These are phyloP conservation scores for Brachionus angularis DNA, from an alignment of 1,140 invertebrate genomes.

Conservation along the genomic window DNA sequence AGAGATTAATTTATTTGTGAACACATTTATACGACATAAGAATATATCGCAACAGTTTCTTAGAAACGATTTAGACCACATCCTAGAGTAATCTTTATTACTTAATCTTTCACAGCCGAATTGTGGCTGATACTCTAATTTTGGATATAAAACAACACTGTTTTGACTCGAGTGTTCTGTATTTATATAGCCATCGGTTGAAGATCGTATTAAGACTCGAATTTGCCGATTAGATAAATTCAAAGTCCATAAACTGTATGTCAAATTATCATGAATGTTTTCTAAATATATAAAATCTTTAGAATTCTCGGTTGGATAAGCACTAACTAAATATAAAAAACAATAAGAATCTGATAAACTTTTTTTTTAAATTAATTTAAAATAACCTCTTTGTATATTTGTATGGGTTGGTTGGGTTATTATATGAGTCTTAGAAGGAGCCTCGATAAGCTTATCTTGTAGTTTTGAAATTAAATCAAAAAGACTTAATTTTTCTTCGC, in stretches of 20 bases:
- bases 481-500: conserved; percentile 29
- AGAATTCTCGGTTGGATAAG: conserved; percentile 1
- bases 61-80: conserved; percentile 35
- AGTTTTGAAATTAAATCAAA: conserved; percentile 39
- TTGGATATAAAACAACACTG: neutral
- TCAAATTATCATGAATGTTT: conserved; percentile 31
- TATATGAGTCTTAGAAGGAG: neutral
- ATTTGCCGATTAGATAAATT: neutral
- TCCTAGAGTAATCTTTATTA: conserved; percentile 20
- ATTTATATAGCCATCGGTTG: conserved; percentile 29
- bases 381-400: neutral
- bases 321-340: too few species aligned
- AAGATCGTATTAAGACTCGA: neutral
- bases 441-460: conserved; percentile 10
- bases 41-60: conserved; percentile 30
- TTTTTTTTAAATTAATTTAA: too few species aligned
- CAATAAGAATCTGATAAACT: too few species aligned
- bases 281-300: neutral
- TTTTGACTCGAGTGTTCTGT: conserved; percentile 39
- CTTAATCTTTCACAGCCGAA: conserved; percentile 30
- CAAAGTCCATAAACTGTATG: conserved; percentile 8
- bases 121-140: conserved; percentile 37
- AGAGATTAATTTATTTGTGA: conserved; percentile 17
- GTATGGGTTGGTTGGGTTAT: neutral
- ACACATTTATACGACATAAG: conserved; percentile 25